phyloP scores from a whole-genome alignment of 64 coral and sea anemone genomes.

The Stichodactyla helianthus region DNA sequence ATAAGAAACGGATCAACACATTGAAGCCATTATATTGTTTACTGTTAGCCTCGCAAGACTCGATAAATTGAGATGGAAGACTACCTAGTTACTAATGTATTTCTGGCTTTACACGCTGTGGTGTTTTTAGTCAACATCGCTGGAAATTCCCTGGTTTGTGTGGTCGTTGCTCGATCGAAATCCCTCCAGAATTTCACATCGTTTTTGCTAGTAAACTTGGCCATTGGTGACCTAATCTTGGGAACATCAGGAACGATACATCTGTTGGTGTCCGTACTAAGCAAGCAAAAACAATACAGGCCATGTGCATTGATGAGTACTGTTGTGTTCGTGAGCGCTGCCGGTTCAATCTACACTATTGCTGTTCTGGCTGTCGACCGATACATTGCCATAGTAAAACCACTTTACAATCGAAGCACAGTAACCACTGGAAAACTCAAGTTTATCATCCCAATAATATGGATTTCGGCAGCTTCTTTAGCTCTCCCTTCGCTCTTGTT shows the following conservation, averaged over 20 bases:
- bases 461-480: conserved; percentile 3
- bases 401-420: background rate
- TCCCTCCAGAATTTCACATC: conserved; percentile 32
- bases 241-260: conserved; percentile 15
- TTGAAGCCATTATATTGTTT: too few relatives aligned
- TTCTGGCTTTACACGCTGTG: background rate
- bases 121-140: conserved; percentile 26
- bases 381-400: conserved; percentile 35
- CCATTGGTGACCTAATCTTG: conserved; percentile 18
- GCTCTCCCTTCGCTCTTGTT: background rate
- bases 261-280: background rate
- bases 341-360: conserved; percentile 35
- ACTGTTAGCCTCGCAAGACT: too few relatives aligned
- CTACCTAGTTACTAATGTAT: background rate
- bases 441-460: conserved; percentile 24
- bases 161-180: conserved; percentile 7
- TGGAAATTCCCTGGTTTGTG: conserved; percentile 39
- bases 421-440: conserved; percentile 33
- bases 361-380: conserved; percentile 25
- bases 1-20: too few relatives aligned
- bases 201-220: conserved; percentile 36
- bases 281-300: background rate
- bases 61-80: background rate
- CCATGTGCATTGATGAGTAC: conserved; percentile 14
- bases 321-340: background rate